phyloP scores from a whole-genome alignment of 1,140 invertebrate species.

The Caenorhabditis tropicalis region DNA sequence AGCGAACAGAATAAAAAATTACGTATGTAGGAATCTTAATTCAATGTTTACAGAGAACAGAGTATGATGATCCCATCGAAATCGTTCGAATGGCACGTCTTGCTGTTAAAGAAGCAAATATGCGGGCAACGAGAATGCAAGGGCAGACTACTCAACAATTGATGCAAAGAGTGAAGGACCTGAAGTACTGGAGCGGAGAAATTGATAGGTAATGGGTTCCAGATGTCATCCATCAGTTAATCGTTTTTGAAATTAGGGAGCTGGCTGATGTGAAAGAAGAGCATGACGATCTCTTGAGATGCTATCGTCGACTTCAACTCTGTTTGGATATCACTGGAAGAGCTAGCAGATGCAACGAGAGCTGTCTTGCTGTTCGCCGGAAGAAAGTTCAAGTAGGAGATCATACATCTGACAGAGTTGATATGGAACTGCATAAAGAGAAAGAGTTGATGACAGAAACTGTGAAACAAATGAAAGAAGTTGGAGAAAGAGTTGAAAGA shows the following conservation, averaged over 20 bases:
- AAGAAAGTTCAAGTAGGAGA: slow-evolving; percentile 67
- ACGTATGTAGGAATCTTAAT: background rate
- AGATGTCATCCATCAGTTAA: too few species aligned
- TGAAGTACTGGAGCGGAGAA: slow-evolving; percentile 69
- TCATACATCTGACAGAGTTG: slow-evolving; percentile 62
- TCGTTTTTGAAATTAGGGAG: slow-evolving; percentile 54
- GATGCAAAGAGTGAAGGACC: slow-evolving; percentile 66
- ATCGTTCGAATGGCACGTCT: slow-evolving; percentile 65
- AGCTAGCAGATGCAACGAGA: slow-evolving; percentile 63
- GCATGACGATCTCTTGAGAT: slow-evolving; percentile 64
- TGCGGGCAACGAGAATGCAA: slow-evolving; percentile 63
- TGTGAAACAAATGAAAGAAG: slow-evolving; percentile 64
- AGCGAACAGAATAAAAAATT: background rate
- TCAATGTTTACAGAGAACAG: slow-evolving; percentile 52
- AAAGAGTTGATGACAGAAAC: slow-evolving; percentile 62
- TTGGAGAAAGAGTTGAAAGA: slow-evolving; percentile 62
- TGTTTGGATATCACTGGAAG: slow-evolving; percentile 61
- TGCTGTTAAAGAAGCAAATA: slow-evolving; percentile 67
- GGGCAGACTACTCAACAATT: slow-evolving; percentile 68
- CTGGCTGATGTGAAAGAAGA: slow-evolving; percentile 66
- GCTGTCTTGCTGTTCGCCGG: slow-evolving; percentile 63
- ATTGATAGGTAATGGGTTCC: slow-evolving; percentile 69
- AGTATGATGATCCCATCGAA: slow-evolving; percentile 66
- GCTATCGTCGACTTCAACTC: slow-evolving; percentile 60
- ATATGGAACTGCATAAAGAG: slow-evolving; percentile 64